Evolutionary conservation across 2,113 vertebrate genomes (phyloP), one percentile per base, ranked within the genome.

Genomic region (Panurus biarmicus): DNA sequence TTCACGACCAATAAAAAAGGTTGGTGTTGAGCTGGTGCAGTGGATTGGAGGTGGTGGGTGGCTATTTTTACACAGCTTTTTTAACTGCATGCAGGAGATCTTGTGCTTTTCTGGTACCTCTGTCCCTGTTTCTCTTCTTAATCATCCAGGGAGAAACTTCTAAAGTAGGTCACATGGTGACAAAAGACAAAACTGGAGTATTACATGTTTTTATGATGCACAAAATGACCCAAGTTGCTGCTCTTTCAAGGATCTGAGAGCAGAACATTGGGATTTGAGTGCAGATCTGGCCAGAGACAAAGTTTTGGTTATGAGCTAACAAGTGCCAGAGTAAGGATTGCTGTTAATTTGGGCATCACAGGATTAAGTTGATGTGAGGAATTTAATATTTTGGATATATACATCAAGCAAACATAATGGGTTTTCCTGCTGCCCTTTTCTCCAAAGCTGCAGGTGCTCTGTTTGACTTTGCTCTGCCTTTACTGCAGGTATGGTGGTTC

Each of bases 1-100:
- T 99, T 99, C 94, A 99, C 99, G 47, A 99, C 99, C 67, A 99
- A 99, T 98, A 99, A 99, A 97, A 99, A 99, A 98, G 99, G 99
- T 99, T 82, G 97, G 98, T 86, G 89, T 64, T 50, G 11, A 40
- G 56, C 72, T 81, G 70, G 11, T 57, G 58, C 48, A 16, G 47
- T 58, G 71, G 24, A 12, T 60, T 51, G 86, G 65, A 88, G 91
- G 79, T 85, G 87, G 66, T 54, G 67, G 86, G 65, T 74, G 61
- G 83, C 66, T 96, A 81, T 96, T 96, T 96, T 95, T 94, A 61
- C 60, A n/a, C 45, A 7, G 76, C 44, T 85, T 85, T 94, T 93
- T 71, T 75, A 69, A 75, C 90, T 53, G 72, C 76, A 14, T 78
- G 80, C 65, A 56, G 86, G 51, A 54, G 82, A 64, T 81, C 76